Evolutionary conservation across 2,113 vertebrate species (phyloP), one percentile per base, ranked within the genome.

Genomic region (Emydura subglobosa): DNA sequence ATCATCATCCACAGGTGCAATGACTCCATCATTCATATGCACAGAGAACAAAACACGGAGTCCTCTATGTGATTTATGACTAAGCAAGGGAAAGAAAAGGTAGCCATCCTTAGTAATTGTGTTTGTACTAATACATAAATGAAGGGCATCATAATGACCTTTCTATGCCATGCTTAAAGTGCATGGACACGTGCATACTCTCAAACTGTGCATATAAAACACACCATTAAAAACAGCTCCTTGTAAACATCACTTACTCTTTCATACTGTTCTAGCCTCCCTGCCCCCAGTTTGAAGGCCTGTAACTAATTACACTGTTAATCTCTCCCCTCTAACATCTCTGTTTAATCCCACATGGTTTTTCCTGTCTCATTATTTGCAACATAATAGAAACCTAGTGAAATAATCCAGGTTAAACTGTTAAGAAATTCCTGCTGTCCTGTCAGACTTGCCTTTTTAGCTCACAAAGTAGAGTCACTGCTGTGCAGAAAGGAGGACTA

Each of bases 391-490:
- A 91, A 90, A 85, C 17, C 16, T 21, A 82, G 39, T 53, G 13
- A 96, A 94, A 92, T 92, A 90, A 83, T 17, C 4, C 80, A 82
- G 14, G 19, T 89, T 89, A 86, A 93, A 92, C 78, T 87, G 51
- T 78, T 76, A 34, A 42, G 14, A 84, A 93, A 72, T 85, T 96
- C 72, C 78, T 93, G 61, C 78, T 95, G 87, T 87, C 44, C 96
- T 82, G 85, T 92, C 61, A 94, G 54, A 76, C 61, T 0, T 55
- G 25, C 25, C 44, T 82, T 76, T 91, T 92, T 49, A 93, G 21
- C 49, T 89, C 85, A 82, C 14, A 2, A 80, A 90, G 51, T 80
- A 47, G 8, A 49, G 44, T 24, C 79, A 50, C 78, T 88, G n/a
- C 84, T 90, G 84, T 68, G 90, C 76, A 84, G 54, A 25, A 10